These are phyloP conservation scores for Orthosia gracilis DNA, from an alignment of 2,888 invertebrate genomes.

Conservation along the genomic window DNA sequence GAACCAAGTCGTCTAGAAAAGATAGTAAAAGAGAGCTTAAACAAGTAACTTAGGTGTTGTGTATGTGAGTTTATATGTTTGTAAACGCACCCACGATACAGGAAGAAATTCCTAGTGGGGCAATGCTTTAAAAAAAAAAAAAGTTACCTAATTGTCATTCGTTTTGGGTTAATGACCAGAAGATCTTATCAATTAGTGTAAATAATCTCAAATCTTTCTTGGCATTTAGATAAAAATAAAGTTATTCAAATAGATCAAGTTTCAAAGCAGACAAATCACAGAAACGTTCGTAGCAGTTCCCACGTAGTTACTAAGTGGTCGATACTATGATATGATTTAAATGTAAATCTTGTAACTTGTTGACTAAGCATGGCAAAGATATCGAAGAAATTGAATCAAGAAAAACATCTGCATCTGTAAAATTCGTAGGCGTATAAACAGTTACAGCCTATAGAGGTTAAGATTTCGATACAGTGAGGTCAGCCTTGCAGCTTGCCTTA, in stretches of 20 bases:
- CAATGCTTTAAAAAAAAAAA: too few relatives aligned
- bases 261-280: slow-evolving; percentile 4
- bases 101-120: too few relatives aligned
- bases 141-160: slow-evolving; percentile 3
- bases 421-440: slow-evolving; percentile 46
- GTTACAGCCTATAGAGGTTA: slow-evolving; percentile 46
- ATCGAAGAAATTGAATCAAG: slow-evolving; percentile 2
- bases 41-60: not conserved
- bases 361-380: not conserved
- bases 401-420: slow-evolving; percentile 31
- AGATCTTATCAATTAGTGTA: slow-evolving; percentile 22
- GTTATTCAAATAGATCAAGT: not conserved
- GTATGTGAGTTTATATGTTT: too few relatives aligned
- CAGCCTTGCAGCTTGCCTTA: slow-evolving; percentile 54
- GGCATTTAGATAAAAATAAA: slow-evolving; percentile 15
- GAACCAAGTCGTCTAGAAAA: not conserved
- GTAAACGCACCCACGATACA: too few relatives aligned
- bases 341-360: not conserved
- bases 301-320: too few relatives aligned
- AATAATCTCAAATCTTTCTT: slow-evolving; percentile 19
- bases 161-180: slow-evolving; percentile 39
- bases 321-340: not conserved
- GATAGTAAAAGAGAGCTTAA: not conserved
- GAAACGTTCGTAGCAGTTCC: not conserved
- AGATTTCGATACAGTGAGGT: slow-evolving; percentile 44